Evolutionary conservation across 92 coral and sea anemone species (phyloP).

Genomic region (Paramuricea clavata): DNA sequence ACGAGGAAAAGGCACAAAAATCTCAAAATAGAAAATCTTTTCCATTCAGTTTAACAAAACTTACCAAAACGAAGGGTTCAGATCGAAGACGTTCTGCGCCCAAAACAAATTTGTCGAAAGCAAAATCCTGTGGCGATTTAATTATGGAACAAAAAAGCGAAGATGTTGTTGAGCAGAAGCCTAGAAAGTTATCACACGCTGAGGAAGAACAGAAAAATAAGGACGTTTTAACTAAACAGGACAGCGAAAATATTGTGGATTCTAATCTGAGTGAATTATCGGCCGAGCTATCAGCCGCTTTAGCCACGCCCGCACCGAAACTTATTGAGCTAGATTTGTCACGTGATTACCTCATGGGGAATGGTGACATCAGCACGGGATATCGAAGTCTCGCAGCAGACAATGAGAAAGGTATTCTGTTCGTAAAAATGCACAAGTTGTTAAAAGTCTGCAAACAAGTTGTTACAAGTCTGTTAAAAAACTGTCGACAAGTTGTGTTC

Average conservation of each 20-base stretch:
- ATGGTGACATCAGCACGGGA: constrained; percentile 39
- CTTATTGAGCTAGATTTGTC: constrained; percentile 77
- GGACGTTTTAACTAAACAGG: background rate
- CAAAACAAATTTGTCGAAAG: constrained; percentile 7
- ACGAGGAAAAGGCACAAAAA: background rate
- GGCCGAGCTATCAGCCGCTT: constrained; percentile 71
- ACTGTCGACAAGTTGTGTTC: too few species aligned
- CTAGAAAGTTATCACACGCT: background rate
- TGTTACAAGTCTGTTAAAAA: too few species aligned
- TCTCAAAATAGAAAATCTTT: constrained; percentile 32
- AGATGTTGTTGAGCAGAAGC: background rate
- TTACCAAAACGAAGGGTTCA: constrained; percentile 9
- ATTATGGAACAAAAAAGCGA: constrained; percentile 18
- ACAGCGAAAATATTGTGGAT: background rate
- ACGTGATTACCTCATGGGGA: constrained; percentile 60
- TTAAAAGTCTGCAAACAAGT: too few species aligned
- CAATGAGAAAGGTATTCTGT: constrained; percentile 75
- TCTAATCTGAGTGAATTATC: constrained; percentile 65
- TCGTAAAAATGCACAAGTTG: too few species aligned
- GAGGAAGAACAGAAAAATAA: background rate
- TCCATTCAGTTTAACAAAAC: constrained; percentile 10
- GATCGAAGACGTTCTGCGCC: constrained; percentile 13
- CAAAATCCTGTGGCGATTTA: constrained; percentile 41
- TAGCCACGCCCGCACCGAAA: constrained; percentile 79
- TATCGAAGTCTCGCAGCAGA: constrained; percentile 61